phyloP scores from a whole-genome alignment of 2,113 vertebrate genomes.

The Rattus rattus region DNA sequence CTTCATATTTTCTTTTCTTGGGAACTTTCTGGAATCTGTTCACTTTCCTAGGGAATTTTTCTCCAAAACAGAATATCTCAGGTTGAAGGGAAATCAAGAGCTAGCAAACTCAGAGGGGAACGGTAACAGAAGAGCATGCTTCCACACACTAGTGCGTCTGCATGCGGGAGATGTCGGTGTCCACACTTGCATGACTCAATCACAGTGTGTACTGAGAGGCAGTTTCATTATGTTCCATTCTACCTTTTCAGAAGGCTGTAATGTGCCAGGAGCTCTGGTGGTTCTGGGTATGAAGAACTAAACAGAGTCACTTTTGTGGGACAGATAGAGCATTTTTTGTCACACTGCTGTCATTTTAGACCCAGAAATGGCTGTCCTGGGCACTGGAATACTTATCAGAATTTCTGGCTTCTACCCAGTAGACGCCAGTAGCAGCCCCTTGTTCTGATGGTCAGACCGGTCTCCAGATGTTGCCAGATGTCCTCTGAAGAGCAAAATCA shows the following conservation, averaged over 20 bases:
- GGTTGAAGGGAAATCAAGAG: background rate
- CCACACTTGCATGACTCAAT: background rate
- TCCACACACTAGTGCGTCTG: background rate
- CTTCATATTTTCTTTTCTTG: background rate
- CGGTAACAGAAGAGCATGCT: background rate
- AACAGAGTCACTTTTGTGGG: background rate
- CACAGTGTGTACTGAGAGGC: background rate
- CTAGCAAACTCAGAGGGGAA: background rate
- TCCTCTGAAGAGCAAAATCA: slow-evolving; percentile 44
- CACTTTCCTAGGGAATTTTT: slow-evolving; percentile 1
- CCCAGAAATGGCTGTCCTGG: background rate
- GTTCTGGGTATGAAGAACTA: background rate
- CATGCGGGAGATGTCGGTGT: rapidly evolving
- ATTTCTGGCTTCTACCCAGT: slow-evolving; percentile 36
- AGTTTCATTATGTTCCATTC: background rate
- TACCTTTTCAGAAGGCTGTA: background rate
- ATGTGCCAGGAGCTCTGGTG: background rate
- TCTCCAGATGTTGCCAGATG: slow-evolving; percentile 52
- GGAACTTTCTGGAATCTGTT: background rate
- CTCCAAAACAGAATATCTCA: slow-evolving; percentile 7
- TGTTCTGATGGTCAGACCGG: slow-evolving; percentile 37
- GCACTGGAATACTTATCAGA: background rate
- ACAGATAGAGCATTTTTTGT: background rate
- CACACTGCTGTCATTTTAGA: background rate
- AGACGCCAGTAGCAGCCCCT: background rate